Conservation (phyloP, 1,140 invertebrate species). For the Drosophila asahinai region DNA sequence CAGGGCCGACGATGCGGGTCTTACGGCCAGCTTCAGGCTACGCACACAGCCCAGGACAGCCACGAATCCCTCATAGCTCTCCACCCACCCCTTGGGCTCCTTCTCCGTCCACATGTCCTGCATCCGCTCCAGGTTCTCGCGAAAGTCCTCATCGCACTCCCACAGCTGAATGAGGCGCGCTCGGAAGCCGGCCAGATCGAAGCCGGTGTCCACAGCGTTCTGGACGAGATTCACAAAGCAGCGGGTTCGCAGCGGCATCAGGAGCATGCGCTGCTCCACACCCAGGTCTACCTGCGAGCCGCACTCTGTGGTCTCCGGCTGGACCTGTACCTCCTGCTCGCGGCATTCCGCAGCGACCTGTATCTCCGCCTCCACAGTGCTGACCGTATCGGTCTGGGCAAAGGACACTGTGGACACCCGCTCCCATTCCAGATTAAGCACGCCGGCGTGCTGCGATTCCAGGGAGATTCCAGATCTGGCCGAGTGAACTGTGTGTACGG, state of each 20-base stretch:
- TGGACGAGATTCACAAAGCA: slow-evolving; percentile 54
- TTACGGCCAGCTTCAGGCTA: slow-evolving; percentile 51
- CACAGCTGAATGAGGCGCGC: slow-evolving; percentile 53
- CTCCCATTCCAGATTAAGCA: slow-evolving; percentile 25
- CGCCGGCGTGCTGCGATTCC: slow-evolving; percentile 25
- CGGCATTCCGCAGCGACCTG: slow-evolving; percentile 13
- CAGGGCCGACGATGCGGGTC: slow-evolving; percentile 52
- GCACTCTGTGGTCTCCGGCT: slow-evolving; percentile 31
- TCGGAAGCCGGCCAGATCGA: slow-evolving; percentile 39
- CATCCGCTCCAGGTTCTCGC: slow-evolving; percentile 60
- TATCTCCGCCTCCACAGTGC: slow-evolving; percentile 4
- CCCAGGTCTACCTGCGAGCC: slow-evolving; percentile 54
- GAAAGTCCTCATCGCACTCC: slow-evolving; percentile 63
- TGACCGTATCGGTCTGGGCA: slow-evolving; percentile 38
- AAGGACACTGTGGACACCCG: slow-evolving; percentile 11
- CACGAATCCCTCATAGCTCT: slow-evolving; percentile 70
- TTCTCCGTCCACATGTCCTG: slow-evolving; percentile 58
- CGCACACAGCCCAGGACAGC: slow-evolving; percentile 60
- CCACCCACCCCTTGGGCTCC: not conserved
- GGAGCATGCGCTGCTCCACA: slow-evolving; percentile 54
- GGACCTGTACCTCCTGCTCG: slow-evolving; percentile 35
- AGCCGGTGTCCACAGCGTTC: not conserved
- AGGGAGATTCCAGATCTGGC: slow-evolving; percentile 3
- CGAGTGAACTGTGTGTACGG: slow-evolving; percentile 39
- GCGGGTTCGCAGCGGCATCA: slow-evolving; percentile 55